Evolutionary conservation across 2,888 invertebrate species (phyloP), one percentile per base, ranked within the genome.

Genomic region (Pristionchus exspectatus): DNA sequence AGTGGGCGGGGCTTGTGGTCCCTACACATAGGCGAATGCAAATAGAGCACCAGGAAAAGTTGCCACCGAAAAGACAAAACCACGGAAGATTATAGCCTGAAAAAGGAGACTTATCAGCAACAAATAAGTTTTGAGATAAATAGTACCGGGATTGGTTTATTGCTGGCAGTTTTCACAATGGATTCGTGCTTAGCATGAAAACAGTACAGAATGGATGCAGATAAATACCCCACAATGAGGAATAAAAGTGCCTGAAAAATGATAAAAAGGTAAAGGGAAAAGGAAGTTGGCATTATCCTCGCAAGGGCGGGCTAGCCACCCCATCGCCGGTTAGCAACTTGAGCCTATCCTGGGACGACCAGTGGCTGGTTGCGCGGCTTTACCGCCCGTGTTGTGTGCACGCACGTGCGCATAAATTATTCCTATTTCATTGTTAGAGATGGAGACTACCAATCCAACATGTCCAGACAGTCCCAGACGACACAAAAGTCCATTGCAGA

Each of bases 151-250:
- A 69, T 10, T 30, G 69, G 27, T 9, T 10, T 27, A 69, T 27
- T 14, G 30, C 30, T 27, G 16, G 69, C 69, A 1, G 27, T 10
- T 30, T 30, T 69, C 27, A 16, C 69, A 9, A 69, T 30, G 10
- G 69, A 30, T 27, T 69, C 69, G 69, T 69, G 69, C 27, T 69
- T 69, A 16, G 69, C 69, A 30, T 69, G 69, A 16, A 69, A 69
- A 30, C 69, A 69, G 69, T 27, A 69, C 27, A 69, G 69, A 27
- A 69, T 69, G 27, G 69, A 69, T 27, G 27, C 69, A 3, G 69
- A n/a, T 14, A 69, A 27, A 18, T 69, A 69, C 27, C 27, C 30
- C 7, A 69, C 69, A 16, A 27, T 69, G 69, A 69, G 30, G 10
- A 30, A n/a, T 14, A 69, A 2, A 14, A 69, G 27, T 27, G 69